Percentiles rank a stretch among this genome's conserved stretches.
phyloP scores from a whole-genome alignment of 2,888 invertebrate genomes.

The Philereme transversata region DNA sequence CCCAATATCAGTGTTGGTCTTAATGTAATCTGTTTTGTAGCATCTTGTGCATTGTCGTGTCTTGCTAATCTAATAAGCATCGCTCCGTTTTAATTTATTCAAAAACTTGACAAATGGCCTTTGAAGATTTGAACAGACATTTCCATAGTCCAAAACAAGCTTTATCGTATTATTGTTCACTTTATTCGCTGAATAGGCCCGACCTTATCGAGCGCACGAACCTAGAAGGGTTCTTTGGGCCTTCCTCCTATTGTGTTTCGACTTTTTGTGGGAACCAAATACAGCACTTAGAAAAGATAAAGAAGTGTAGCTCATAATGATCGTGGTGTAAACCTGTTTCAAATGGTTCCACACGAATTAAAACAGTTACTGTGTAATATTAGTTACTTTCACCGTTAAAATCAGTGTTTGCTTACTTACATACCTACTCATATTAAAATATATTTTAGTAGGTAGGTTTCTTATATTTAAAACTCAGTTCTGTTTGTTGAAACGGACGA shows the following conservation, averaged over 20 bases:
- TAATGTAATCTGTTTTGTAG: no score
- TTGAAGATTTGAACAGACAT: conserved; percentile 30
- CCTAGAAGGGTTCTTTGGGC: conserved; percentile 50
- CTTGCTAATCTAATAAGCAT: no score
- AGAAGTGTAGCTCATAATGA: conserved; percentile 27
- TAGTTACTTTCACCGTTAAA: no score
- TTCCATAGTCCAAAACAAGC: conserved; percentile 47
- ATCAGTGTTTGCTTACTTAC: no score
- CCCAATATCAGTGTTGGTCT: no score
- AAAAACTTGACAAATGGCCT: background rate
- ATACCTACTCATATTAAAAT: no score
- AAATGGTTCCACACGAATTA: conserved; percentile 1
- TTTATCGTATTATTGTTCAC: conserved; percentile 54
- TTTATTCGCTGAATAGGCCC: conserved; percentile 49
- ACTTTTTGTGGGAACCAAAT: conserved; percentile 44
- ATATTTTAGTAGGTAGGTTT: no score
- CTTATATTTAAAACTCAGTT: no score
- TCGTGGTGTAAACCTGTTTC: conserved; percentile 20
- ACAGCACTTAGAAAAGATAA: conserved; percentile 33
- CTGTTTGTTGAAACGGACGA: conserved; percentile 16
- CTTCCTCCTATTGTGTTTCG: conserved; percentile 46
- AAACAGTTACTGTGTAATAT: no score
- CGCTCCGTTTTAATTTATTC: no score
- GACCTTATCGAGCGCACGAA: conserved; percentile 50
- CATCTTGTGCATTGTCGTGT: no score